Evolutionary conservation across 1,140 invertebrate species (phyloP), one percentile per base, ranked within the genome.

Genomic region (Piezodorus guildinii): DNA sequence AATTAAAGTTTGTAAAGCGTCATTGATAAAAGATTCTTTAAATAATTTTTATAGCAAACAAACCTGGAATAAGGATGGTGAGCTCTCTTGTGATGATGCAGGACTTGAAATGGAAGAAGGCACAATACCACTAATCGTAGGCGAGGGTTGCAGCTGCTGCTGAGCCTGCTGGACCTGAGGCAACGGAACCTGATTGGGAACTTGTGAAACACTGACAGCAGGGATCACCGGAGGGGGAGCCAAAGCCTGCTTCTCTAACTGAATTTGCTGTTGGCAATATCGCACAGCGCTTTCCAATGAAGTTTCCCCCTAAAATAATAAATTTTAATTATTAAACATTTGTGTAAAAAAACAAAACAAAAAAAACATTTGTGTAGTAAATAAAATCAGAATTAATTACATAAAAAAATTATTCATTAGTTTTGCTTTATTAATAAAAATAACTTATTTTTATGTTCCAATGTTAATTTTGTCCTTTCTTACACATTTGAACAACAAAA

Each of bases 261-360:
- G 19, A 21, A 61, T 45, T 17, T 61, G 39, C 25, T 62, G 49
- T 10, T 51, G 45, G 34, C 45, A 62, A 52, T 52, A 51, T 19
- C 45, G 45, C 27, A 62, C 9, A 10, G 25, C 61, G 17, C 17
- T 62, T 51, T 62, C 49, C n/a, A 51, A 4, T 2, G 61, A 30
- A 17, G 44, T 25, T 56, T 23, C 52, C 25, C 52, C 23, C 52
- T 56, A 3, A n/a, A 49, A 49, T 21, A 6, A 49, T 17, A 49
- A 49, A 19, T 39, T 39, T 39, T 30, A 30, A 30, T 30, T 30
- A 9, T 30, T 30, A 30, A 30, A 30, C 30, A 30, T 30, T n/a
- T n/a, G n/a, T n/a, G n/a, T n/a, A n/a, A n/a, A n/a, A n/a, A n/a
- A n/a, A n/a, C n/a, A n/a, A n/a, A n/a, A n/a, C n/a, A n/a, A n/a